phyloP scores from a whole-genome alignment of 1,140 invertebrate genomes.

The Teleogryllus occipitalis region DNA sequence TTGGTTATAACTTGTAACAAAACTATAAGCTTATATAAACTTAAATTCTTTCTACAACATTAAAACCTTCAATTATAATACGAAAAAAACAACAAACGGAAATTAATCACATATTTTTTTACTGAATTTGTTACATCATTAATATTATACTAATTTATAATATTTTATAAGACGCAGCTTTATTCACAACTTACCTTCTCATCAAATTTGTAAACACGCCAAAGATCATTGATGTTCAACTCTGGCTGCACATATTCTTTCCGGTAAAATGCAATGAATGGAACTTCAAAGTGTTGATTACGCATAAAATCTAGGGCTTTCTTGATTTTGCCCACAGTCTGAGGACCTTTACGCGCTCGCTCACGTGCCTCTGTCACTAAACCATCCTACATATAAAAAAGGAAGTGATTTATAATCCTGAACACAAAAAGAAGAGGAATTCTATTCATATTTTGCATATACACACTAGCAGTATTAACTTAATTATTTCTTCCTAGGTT shows the following conservation, averaged over 20 bases:
- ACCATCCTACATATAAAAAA: slow-evolving; percentile 8
- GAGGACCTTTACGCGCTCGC: slow-evolving; percentile 47
- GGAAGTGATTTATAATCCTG: not conserved
- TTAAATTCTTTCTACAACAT: no score
- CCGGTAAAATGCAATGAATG: slow-evolving; percentile 97
- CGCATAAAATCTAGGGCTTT: slow-evolving; percentile 94
- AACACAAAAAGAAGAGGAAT: not conserved
- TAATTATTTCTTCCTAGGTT: not conserved
- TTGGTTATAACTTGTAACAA: no score
- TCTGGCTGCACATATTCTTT: slow-evolving; percentile 97
- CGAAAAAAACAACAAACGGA: not conserved
- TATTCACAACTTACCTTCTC: slow-evolving; percentile 57
- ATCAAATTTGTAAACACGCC: slow-evolving; percentile 95
- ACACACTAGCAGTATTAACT: not conserved
- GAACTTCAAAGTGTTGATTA: slow-evolving; percentile 90
- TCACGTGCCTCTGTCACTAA: slow-evolving; percentile 41
- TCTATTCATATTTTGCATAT: not conserved
- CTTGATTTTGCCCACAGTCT: slow-evolving; percentile 78
- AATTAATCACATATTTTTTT: not conserved
- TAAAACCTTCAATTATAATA: no score
- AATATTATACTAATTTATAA: not conserved
- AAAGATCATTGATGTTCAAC: slow-evolving; percentile 89
- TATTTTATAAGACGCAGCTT: slow-evolving; percentile 14
- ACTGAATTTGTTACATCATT: not conserved
- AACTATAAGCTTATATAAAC: no score